Percentiles rank a stretch among this genome's conserved stretches.
phyloP scores from a whole-genome alignment of 2,888 invertebrate species.

The Bursaphelenchus okinawaensis region DNA sequence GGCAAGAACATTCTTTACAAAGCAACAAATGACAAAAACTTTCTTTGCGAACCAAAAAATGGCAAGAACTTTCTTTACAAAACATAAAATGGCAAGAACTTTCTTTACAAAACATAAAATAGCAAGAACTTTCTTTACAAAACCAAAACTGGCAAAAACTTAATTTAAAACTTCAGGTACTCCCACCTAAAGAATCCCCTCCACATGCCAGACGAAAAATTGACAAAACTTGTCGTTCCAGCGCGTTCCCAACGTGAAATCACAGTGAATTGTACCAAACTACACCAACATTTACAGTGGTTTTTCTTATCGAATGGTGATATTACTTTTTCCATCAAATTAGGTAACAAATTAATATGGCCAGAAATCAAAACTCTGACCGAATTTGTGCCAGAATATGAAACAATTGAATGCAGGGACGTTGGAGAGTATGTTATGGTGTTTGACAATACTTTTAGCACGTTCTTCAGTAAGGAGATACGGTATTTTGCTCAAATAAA shows the following conservation, averaged over 20 bases:
- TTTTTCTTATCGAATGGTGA: slow-evolving; percentile 29
- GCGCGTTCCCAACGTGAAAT: slow-evolving; percentile 36
- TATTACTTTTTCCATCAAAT: slow-evolving; percentile 22
- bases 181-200: slow-evolving; percentile 28
- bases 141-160: too few species aligned
- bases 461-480: slow-evolving; percentile 44
- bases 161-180: slow-evolving; percentile 24
- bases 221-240: slow-evolving; percentile 35
- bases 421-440: slow-evolving; percentile 38
- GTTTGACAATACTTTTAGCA: slow-evolving; percentile 48
- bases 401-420: slow-evolving; percentile 30
- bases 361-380: slow-evolving; percentile 44
- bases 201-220: slow-evolving; percentile 32
- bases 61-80: too few species aligned
- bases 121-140: too few species aligned
- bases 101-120: too few species aligned
- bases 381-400: slow-evolving; percentile 50
- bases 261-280: slow-evolving; percentile 7
- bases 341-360: slow-evolving; percentile 22
- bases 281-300: slow-evolving; percentile 22
- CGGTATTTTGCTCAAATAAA: slow-evolving; percentile 27
- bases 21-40: too few species aligned
- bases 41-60: too few species aligned
- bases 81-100: too few species aligned
- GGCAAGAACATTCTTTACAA: too few species aligned